Conservation (phyloP, 2,888 invertebrate species). For the Agrotis exclamationis region DNA sequence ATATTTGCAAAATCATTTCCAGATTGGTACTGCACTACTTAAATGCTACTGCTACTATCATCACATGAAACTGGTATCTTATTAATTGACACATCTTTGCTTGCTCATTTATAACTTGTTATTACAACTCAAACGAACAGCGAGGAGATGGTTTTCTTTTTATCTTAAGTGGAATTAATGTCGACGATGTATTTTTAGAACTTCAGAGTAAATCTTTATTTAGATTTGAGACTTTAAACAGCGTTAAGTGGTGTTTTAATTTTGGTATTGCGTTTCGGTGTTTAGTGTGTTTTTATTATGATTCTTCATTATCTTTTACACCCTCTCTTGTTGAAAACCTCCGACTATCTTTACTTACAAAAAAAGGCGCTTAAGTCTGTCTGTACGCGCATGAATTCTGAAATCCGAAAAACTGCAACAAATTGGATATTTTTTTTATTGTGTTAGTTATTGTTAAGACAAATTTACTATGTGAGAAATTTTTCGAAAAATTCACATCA, state of each 20-base stretch:
- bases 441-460: too few relatives aligned
- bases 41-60: constrained; percentile 54
- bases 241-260: constrained; percentile 34
- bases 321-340: too few relatives aligned
- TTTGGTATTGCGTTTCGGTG: constrained; percentile 31
- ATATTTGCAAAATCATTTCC: neutral
- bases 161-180: constrained; percentile 50
- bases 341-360: too few relatives aligned
- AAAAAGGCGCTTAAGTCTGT: too few relatives aligned
- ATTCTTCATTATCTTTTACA: neutral
- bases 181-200: constrained; percentile 48
- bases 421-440: too few relatives aligned
- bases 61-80: constrained; percentile 65
- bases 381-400: too few relatives aligned
- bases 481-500: too few relatives aligned
- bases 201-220: constrained; percentile 50
- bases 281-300: constrained; percentile 21
- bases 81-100: constrained; percentile 67
- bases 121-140: constrained; percentile 31
- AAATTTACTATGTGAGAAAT: too few relatives aligned
- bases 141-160: constrained; percentile 44
- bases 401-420: too few relatives aligned
- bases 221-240: constrained; percentile 37
- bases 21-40: constrained; percentile 18
- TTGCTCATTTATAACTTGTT: constrained; percentile 60